Evolutionary conservation across 2,113 vertebrate genomes (phyloP), one percentile per base, ranked within the genome.

Genomic region (Callopanchax toddi): DNA sequence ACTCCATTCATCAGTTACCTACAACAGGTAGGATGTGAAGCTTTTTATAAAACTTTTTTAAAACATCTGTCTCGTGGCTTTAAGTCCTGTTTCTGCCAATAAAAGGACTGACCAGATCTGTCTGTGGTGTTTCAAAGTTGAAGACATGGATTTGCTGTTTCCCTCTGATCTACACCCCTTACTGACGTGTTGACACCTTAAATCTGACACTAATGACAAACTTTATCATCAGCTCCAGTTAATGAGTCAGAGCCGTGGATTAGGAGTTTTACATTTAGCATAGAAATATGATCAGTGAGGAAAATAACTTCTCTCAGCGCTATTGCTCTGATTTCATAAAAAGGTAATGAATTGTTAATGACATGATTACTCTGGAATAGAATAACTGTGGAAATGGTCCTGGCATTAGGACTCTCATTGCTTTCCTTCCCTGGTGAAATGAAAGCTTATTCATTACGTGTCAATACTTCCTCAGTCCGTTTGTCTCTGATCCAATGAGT

Each of bases 301-400:
- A 61, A 73, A 72, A 73, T 81, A 84, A 68, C 81, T 56, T 66
- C 70, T 64, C 72, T 74, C 62, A 51, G 65, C 22, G 17, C 62
- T 48, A 75, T 69, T 52, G 52, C 69, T 74, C 39, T 63, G 68
- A 71, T 84, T 86, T 69, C 62, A 74, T 76, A 48, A 71, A 62
- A 82, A 75, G 81, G 77, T 79, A 81, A 88, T 86, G 83, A 81
- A 60, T 84, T 77, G 77, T 82, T 83, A 84, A 88, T 82, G 70
- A 52, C 36, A 46, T 65, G 74, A 83, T 84, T 81, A 79, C 70
- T 67, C 57, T 67, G 76, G 70, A 83, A 79, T 69, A 69, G 81
- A 67, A 79, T 66, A 81, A 70, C 63, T 55, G 51, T 72, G 69
- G 72, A 54, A 85, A 75, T 69, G 71, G 73, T 40, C 42, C 44